Conservation (phyloP, 2,113 vertebrate genomes). For the Sinocyclocheilus anophthalmus region DNA sequence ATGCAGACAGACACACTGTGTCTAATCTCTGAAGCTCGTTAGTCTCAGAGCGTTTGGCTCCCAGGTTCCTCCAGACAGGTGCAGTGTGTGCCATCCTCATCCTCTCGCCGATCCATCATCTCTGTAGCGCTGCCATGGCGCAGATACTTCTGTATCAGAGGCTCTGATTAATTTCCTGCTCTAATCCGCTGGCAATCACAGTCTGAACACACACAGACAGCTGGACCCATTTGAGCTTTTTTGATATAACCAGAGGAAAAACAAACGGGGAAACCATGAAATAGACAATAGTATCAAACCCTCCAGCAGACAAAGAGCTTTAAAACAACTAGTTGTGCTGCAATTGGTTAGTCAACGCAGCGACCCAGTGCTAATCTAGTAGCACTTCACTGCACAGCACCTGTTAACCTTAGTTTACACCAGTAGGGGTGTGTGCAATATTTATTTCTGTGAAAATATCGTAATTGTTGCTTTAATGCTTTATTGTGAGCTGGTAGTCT, state of each 20-base stretch:
- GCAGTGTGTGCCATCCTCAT: neutral
- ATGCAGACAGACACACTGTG: too few species aligned
- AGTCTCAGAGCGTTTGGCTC: neutral
- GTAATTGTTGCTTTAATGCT: too few species aligned
- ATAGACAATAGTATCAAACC: neutral
- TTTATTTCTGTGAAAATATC: too few species aligned
- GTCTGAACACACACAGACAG: neutral
- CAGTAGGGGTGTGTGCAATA: too few species aligned
- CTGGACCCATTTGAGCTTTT: neutral
- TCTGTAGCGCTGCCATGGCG: neutral
- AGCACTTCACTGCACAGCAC: neutral
- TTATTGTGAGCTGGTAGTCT: too few species aligned
- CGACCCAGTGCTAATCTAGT: neutral
- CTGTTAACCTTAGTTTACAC: neutral
- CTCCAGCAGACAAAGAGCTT: neutral
- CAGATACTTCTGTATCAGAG: neutral
- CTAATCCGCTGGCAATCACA: neutral
- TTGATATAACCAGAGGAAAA: neutral
- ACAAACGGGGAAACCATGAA: neutral
- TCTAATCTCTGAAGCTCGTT: neutral
- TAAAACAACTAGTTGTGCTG: too few species aligned
- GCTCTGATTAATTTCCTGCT: neutral
- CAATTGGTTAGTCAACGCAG: neutral
- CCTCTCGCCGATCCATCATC: neutral
- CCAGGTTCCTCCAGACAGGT: neutral